Evolutionary conservation across 2,113 vertebrate species (phyloP).

Genomic region (Paradoxurus hermaphroditus): DNA sequence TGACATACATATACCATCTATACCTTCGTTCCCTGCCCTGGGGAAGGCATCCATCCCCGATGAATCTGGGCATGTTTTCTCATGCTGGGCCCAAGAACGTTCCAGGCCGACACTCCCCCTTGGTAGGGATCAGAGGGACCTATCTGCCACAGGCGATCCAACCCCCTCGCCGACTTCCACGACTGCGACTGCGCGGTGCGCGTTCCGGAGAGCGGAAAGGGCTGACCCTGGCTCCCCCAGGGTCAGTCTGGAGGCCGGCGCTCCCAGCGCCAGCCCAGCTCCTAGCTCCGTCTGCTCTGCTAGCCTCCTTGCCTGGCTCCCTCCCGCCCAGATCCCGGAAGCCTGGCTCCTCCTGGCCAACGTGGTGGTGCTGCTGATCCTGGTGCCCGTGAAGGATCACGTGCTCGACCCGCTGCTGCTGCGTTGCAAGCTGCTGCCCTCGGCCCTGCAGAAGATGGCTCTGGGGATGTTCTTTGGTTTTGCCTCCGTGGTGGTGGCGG

Average conservation of each 20-base stretch:
- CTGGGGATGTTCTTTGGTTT: slow-evolving; percentile 80
- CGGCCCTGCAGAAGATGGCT: slow-evolving; percentile 61
- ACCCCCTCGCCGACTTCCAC: not conserved
- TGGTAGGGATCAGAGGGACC: not conserved
- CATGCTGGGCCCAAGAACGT: not conserved
- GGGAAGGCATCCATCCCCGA: slow-evolving; percentile 10
- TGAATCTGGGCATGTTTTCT: not conserved
- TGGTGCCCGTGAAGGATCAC: slow-evolving; percentile 79
- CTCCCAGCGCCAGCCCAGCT: not conserved
- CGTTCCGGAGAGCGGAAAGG: not conserved
- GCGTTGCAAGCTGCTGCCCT: slow-evolving; percentile 66
- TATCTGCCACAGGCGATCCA: not conserved
- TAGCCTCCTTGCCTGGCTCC: not conserved
- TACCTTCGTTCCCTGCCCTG: not conserved
- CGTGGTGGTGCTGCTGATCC: slow-evolving; percentile 61
- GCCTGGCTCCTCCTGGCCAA: slow-evolving; percentile 81
- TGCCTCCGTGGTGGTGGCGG: slow-evolving; percentile 71
- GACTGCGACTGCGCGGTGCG: not conserved
- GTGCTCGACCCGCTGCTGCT: slow-evolving; percentile 78
- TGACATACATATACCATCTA: not conserved
- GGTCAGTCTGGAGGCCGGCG: not conserved
- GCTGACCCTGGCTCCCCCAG: not conserved
- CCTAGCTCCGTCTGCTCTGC: not conserved
- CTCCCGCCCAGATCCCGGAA: slow-evolving; percentile 65
- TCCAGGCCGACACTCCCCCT: not conserved